A percentile compares a stretch with the other conserved stretches of the same genome.
These are phyloP conservation scores for Dryoscopus gambensis DNA, from an alignment of 2,113 vertebrate species.

Conservation along the genomic window DNA sequence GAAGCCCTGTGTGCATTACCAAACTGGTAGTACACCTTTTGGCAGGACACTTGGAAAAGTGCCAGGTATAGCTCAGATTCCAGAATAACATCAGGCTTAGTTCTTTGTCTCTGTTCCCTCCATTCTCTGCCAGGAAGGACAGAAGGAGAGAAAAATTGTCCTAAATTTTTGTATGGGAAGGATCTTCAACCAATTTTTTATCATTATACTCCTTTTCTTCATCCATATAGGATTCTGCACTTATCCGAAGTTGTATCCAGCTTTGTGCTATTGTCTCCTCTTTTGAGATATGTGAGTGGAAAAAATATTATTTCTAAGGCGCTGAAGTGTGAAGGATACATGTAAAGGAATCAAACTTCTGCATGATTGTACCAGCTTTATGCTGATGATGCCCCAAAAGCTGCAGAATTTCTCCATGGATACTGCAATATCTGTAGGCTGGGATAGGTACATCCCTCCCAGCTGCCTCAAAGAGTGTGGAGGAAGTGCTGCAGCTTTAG, in stretches of 20 bases:
- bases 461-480: background rate
- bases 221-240: background rate
- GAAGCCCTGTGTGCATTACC: constrained; percentile 63
- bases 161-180: background rate
- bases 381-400: constrained; percentile 55
- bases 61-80: background rate
- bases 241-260: background rate
- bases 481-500: constrained; percentile 10
- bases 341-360: background rate
- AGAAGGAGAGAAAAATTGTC: background rate
- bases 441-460: constrained; percentile 9
- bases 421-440: constrained; percentile 14
- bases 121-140: background rate
- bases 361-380: background rate
- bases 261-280: background rate
- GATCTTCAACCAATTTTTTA: background rate
- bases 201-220: background rate
- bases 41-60: constrained; percentile 15
- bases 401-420: constrained; percentile 61
- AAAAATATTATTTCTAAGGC: background rate
- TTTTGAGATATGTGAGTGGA: background rate
- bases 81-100: background rate
- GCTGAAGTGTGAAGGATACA: constrained; percentile 1
- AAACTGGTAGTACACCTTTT: constrained; percentile 8
- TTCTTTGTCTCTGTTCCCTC: background rate